Base-by-base conservation (phyloP, 2,113 vertebrate species). In the Macroglossus sobrinus region DNA sequence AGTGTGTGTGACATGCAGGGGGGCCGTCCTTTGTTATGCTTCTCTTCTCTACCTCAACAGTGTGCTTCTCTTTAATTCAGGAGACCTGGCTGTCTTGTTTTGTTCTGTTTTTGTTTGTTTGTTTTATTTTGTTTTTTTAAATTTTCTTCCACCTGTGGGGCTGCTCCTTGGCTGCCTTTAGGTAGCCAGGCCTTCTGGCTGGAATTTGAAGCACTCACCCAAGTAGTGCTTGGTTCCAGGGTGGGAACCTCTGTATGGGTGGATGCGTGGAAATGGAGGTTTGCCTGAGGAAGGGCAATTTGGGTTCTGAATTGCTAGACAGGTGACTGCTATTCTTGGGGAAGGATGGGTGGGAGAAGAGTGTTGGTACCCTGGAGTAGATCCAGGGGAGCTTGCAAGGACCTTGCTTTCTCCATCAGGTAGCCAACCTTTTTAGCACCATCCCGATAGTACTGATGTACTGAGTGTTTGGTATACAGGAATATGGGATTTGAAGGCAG, bases 141-240 rank as follows among this genome's bases (percentile, higher is more conserved):
- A n/a, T n/a, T 78, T 80, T 89, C 81, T 47, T 14, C 19, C 47
- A 68, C 28, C 11, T 28, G 18, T 66, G 43, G 28, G 40, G 30
- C 57, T 66, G 26, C n/a, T 64, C 22, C 43, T 81, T 63, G 43
- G 78, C 64, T 18, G 43, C 71, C 64, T 80, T 87, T 93, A 96
- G 90, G 47, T 38, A 90, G 63, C 53, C 35, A 55, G 14, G 28
- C 89, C 55, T 74, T 87, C 57, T 87, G 61, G 59, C 75, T 97
- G 92, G 71, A 81, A 88, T 94, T 97, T 90, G 81, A 96, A 96
- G 53, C 87, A 57, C 35, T 95, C 22, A 74, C 33, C 47, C 64
- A 89, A 89, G 81, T 94, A 71, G 76, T 94, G 45, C 55, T 96
- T 95, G 71, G 80, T 55, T 35, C 61, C 61, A 87, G 74, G 10